Conservation (phyloP, 2,888 invertebrate genomes). For the Xylota segnis region DNA sequence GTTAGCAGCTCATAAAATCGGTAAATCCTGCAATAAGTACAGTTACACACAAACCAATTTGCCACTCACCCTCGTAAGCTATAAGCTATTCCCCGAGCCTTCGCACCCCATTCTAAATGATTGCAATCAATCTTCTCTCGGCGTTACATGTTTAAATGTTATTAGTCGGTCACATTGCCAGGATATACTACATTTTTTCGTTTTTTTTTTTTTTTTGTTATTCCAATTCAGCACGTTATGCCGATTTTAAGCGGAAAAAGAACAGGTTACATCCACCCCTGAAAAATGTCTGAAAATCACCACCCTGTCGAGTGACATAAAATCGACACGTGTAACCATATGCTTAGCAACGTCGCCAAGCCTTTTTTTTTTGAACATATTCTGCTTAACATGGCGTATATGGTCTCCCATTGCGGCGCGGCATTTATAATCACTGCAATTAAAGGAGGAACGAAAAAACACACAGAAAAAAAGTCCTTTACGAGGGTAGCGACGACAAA, state of each 20-base stretch:
- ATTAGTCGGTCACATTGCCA: slow-evolving; percentile 39
- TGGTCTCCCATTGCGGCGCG: slow-evolving; percentile 56
- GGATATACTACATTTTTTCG: background rate
- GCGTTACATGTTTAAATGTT: slow-evolving; percentile 56
- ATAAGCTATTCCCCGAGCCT: slow-evolving; percentile 13
- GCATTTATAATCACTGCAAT: slow-evolving; percentile 73
- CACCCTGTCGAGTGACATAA: slow-evolving; percentile 56
- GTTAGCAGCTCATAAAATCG: background rate
- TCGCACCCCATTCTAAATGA: slow-evolving; percentile 57
- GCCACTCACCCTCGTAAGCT: background rate
- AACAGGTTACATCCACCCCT: slow-evolving; percentile 25
- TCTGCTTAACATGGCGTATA: background rate
- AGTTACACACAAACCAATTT: slow-evolving; percentile 10
- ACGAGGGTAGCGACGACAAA: slow-evolving; percentile 1
- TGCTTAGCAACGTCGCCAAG: slow-evolving; percentile 59
- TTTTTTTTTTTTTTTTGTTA: slow-evolving; percentile 14
- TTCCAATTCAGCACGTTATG: slow-evolving; percentile 42
- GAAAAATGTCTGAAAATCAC: slow-evolving; percentile 23
- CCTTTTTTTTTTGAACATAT: slow-evolving; percentile 36
- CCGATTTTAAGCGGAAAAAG: slow-evolving; percentile 16
- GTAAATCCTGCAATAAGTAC: slow-evolving; percentile 1
- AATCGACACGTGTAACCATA: slow-evolving; percentile 69
- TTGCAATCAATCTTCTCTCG: slow-evolving; percentile 52
- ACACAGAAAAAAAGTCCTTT: slow-evolving; percentile 2
- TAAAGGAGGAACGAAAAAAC: slow-evolving; percentile 45